Evolutionary conservation across 2,797 vertebrate species (phyloP).

Genomic region (Selene dorsalis): DNA sequence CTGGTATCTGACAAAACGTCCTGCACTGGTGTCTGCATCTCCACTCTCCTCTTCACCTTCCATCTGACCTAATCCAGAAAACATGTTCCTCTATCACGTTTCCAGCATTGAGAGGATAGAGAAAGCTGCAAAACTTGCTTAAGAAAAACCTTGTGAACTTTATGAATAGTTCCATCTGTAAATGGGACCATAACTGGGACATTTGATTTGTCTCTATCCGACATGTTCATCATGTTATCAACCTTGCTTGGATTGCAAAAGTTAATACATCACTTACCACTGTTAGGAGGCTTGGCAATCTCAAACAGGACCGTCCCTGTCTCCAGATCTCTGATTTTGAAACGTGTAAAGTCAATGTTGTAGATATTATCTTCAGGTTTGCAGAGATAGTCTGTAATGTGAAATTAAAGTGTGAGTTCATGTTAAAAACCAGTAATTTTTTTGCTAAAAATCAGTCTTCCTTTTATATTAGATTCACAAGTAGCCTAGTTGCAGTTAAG

Average conservation of each 20-base stretch:
- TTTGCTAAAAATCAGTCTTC: neutral
- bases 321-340: slow-evolving; percentile 98
- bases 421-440: neutral
- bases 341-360: slow-evolving; percentile 97
- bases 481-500: slow-evolving; percentile 1
- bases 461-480: neutral
- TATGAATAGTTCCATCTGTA: neutral
- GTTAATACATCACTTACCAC: slow-evolving; percentile 78
- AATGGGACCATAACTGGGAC: neutral
- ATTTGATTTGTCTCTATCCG: neutral
- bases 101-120: neutral
- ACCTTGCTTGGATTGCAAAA: neutral
- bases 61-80: slow-evolving; percentile 81
- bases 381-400: slow-evolving; percentile 92
- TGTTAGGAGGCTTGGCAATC: slow-evolving; percentile 95
- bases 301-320: slow-evolving; percentile 96
- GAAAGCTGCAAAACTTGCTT: neutral
- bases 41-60: slow-evolving; percentile 88
- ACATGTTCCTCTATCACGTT: neutral
- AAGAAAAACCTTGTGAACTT: neutral
- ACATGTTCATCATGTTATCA: neutral
- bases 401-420: neutral
- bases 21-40: slow-evolving; percentile 89
- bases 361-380: slow-evolving; percentile 96
- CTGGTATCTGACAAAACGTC: slow-evolving; percentile 98